Base-by-base conservation (phyloP, 2,888 invertebrate species). In the Polydrusus tereticollis region DNA sequence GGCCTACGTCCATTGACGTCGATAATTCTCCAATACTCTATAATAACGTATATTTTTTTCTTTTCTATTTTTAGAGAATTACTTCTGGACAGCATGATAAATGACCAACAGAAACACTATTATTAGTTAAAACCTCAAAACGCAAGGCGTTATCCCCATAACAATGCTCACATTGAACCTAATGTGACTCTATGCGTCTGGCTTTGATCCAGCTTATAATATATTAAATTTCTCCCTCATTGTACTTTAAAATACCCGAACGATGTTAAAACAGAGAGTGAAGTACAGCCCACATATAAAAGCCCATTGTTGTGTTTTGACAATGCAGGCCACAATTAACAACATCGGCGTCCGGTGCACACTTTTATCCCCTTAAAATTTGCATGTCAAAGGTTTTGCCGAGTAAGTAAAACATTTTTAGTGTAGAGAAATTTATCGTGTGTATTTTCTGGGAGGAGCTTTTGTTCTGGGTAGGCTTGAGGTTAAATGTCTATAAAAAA, bases 311-410 rank as follows among this genome's bases (percentile, higher is more conserved):
- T 41, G 41, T 38, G 41, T 41, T 41, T 59, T 59, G 59, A 59
- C 59, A 59, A 59, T 59, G 41, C 38, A 41, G 21, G 59, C 41
- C 59, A 43, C 59, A 36, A 59, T 59, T 59, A 59, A 59, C 59
- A 41, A 7, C 14, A 21, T 23, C 1, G 41, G 6, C 20, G 23
- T 43, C 59, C 38, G 14, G 41, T 10, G 41, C 43, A 59, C 59
- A 23, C 59, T 59, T 58, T 59, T 59, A 59, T 41, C 59, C 41
- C 6, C 23, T 23, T 59, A 20, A 59, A 59, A 59, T 59, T 59
- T 59, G 23, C 59, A 58, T 58, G 14, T 36, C 58, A 58, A 58
- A 58, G 58, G 58, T 36, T 21, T 38, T 36, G 36, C 58, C 1
- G 14, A 16, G 14, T 12, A 29, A 52, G 26, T n/a, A 52, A 29